Conservation (phyloP, 2,797 vertebrate genomes). For the Sebastes matsubarae region DNA sequence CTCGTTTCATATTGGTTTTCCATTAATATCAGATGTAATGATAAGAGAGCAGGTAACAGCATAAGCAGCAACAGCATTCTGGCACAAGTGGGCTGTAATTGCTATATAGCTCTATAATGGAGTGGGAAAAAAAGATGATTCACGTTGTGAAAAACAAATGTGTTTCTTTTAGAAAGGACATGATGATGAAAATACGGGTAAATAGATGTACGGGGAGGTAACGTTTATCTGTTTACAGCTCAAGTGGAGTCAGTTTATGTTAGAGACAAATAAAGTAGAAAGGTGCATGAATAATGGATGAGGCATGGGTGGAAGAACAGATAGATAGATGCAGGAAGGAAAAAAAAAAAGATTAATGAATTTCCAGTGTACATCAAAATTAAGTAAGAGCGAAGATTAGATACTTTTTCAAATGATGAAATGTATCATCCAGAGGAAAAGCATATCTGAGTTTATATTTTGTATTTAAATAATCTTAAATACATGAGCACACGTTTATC, state of each 20-base stretch:
- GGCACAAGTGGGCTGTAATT: conserved; percentile 52
- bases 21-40: conserved; percentile 43
- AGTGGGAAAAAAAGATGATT: conserved; percentile 8
- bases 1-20: conserved; percentile 53
- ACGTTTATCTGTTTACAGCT: conserved; percentile 62
- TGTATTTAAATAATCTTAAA: neutral
- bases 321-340: conserved; percentile 40
- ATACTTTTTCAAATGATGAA: conserved; percentile 24
- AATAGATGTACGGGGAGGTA: conserved; percentile 49
- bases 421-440: neutral
- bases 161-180: conserved; percentile 37
- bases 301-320: conserved; percentile 42
- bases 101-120: conserved; percentile 31
- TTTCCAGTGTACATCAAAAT: conserved; percentile 46
- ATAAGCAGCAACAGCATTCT: conserved; percentile 26
- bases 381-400: conserved; percentile 35
- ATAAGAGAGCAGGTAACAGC: conserved; percentile 46
- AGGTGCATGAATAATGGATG: conserved; percentile 65
- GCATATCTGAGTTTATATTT: neutral
- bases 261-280: conserved; percentile 59
- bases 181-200: conserved; percentile 42
- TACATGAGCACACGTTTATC: neutral
- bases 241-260: conserved; percentile 55
- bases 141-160: conserved; percentile 26
- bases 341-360: conserved; percentile 50